phyloP scores from a whole-genome alignment of 2,113 vertebrate genomes.

The Rhineura floridana region DNA sequence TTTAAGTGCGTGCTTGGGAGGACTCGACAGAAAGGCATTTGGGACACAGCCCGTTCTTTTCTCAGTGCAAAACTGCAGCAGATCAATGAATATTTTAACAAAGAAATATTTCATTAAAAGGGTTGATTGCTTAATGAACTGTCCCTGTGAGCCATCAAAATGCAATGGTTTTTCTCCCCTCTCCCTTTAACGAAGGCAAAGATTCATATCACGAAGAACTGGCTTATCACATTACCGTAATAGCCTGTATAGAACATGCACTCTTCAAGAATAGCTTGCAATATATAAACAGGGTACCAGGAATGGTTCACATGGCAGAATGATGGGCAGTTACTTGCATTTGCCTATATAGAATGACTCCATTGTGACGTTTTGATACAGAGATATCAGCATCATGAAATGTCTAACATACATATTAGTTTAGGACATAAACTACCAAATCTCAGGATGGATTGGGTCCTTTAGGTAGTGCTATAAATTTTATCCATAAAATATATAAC shows the following conservation, averaged over 20 bases:
- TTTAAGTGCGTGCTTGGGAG: slow-evolving; percentile 20
- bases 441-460: background rate
- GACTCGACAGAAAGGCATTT: slow-evolving; percentile 49
- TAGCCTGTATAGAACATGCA: slow-evolving; percentile 70
- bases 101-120: slow-evolving; percentile 84
- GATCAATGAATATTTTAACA: slow-evolving; percentile 82
- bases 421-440: fast-evolving
- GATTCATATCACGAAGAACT: slow-evolving; percentile 69
- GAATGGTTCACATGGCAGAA: background rate
- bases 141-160: slow-evolving; percentile 77
- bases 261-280: background rate
- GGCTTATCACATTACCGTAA: slow-evolving; percentile 78
- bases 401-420: background rate
- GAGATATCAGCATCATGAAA: background rate
- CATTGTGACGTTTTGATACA: background rate
- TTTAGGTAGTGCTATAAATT: fast-evolving
- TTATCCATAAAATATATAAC: background rate
- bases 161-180: slow-evolving; percentile 49
- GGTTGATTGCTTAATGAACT: slow-evolving; percentile 84
- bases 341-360: background rate
- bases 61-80: slow-evolving; percentile 53
- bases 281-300: background rate
- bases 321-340: background rate
- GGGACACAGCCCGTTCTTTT: slow-evolving; percentile 55
- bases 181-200: slow-evolving; percentile 67